phyloP scores from a whole-genome alignment of 2,113 vertebrate species.

The Elanoides forficatus region DNA sequence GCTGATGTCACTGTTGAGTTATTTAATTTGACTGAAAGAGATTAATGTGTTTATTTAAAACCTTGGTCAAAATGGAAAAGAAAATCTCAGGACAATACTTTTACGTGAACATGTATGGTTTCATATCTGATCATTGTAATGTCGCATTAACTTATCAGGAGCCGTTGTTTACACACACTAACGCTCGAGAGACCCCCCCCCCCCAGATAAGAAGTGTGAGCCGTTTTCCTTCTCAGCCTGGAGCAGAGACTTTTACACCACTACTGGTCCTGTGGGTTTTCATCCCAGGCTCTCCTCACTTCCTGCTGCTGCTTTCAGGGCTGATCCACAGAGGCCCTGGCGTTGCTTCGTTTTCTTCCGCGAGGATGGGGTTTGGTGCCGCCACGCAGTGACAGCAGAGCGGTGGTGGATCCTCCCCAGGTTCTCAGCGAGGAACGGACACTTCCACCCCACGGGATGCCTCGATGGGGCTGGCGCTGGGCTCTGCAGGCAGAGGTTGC shows the following conservation, averaged over 20 bases:
- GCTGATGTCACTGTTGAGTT: constrained; percentile 69
- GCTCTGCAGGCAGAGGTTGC: not conserved
- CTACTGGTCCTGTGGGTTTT: not conserved
- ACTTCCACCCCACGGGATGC: not conserved
- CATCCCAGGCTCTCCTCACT: not conserved
- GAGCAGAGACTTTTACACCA: not conserved
- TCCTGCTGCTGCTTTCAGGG: not conserved
- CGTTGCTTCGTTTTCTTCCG: not conserved
- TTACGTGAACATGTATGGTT: constrained; percentile 43
- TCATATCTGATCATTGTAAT: constrained; percentile 45
- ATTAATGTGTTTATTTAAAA: constrained; percentile 73
- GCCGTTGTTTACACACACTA: constrained; percentile 38
- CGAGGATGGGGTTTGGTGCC: not conserved
- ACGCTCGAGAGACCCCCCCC: not conserved
- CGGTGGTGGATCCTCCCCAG: not conserved
- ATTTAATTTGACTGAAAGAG: constrained; percentile 68
- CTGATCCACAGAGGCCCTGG: not conserved
- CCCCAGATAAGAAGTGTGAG: constrained; percentile 42
- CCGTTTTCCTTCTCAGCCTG: constrained; percentile 5
- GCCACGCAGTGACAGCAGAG: not conserved
- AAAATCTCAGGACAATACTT: constrained; percentile 45
- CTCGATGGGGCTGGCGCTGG: not conserved
- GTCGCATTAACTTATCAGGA: constrained; percentile 59
- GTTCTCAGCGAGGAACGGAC: not conserved
- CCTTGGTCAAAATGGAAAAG: constrained; percentile 55